A percentile compares a stretch with the other conserved stretches of the same genome.
Conservation (phyloP, 1,140 invertebrate genomes). For the Halyomorpha halys region DNA sequence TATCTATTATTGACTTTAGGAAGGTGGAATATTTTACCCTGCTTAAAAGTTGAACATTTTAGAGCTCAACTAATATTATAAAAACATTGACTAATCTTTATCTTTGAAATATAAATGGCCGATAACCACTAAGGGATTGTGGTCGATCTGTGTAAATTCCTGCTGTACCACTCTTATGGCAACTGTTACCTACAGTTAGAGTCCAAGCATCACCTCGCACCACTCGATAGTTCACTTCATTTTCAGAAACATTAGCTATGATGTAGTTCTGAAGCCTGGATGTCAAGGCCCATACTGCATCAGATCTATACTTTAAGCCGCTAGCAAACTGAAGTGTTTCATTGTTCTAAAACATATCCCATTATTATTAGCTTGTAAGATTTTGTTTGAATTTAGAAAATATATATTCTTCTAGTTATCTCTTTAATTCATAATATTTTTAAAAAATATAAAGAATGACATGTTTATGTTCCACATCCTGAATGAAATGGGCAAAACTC, state of each 20-base stretch:
- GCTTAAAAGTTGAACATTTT: too few relatives aligned
- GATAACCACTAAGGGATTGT: background rate
- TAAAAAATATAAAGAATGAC: too few relatives aligned
- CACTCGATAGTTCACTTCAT: constrained; percentile 30
- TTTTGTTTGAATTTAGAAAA: too few relatives aligned
- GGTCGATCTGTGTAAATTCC: background rate
- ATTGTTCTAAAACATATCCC: constrained; percentile 27
- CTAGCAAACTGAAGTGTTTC: constrained; percentile 31
- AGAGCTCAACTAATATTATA: too few relatives aligned
- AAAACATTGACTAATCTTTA: too few relatives aligned
- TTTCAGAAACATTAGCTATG: constrained; percentile 7
- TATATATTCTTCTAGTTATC: too few relatives aligned
- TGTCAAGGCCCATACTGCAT: constrained; percentile 29
- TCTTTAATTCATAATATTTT: too few relatives aligned
- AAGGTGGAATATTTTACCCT: too few relatives aligned
- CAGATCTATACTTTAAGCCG: constrained; percentile 29
- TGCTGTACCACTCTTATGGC: constrained; percentile 15
- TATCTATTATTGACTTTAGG: too few relatives aligned
- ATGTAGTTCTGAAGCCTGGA: constrained; percentile 32
- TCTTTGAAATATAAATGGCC: background rate
- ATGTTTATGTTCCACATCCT: too few relatives aligned
- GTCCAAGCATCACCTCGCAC: constrained; percentile 23
- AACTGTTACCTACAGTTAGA: constrained; percentile 26
- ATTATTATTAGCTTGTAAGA: background rate
- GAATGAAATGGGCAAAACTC: too few relatives aligned